Evolutionary conservation across 2,113 vertebrate species (phyloP).

Genomic region (Nannobrachium achirus): DNA sequence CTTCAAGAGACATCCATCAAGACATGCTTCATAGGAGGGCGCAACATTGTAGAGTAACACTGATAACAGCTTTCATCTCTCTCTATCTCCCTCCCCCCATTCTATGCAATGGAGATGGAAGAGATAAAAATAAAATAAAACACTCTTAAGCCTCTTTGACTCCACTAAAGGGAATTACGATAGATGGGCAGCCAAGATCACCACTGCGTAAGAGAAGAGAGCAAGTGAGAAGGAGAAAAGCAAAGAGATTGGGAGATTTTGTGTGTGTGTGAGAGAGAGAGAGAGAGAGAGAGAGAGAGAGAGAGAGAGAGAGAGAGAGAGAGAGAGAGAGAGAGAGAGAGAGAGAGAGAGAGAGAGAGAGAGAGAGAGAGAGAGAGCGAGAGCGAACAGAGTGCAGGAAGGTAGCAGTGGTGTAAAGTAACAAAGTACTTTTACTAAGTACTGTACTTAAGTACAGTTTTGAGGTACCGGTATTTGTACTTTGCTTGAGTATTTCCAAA

Average conservation of each 20-base stretch:
- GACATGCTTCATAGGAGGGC: constrained; percentile 43
- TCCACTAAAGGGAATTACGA: constrained; percentile 59
- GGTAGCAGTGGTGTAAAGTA: too few relatives aligned
- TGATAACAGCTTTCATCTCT: constrained; percentile 45
- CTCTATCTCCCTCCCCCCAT: constrained; percentile 25
- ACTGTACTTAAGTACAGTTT: too few relatives aligned
- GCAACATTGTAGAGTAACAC: constrained; percentile 34
- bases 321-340: constrained; percentile 7
- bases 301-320: constrained; percentile 37
- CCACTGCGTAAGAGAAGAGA: too few relatives aligned
- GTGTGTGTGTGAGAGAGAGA: constrained; percentile 18
- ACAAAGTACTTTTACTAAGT: too few relatives aligned
- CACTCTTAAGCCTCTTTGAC: constrained; percentile 54
- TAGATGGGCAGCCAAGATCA: constrained; percentile 43
- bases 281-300: constrained; percentile 33
- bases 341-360: not conserved
- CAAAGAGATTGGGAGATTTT: constrained; percentile 11
- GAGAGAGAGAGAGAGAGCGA: too few relatives aligned
- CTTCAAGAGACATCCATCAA: constrained; percentile 42
- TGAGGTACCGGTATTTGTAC: too few relatives aligned
- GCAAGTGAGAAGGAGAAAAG: constrained; percentile 15
- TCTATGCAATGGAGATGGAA: constrained; percentile 60
- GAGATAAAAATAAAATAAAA: constrained; percentile 36
- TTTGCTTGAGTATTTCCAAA: too few relatives aligned
- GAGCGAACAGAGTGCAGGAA: too few relatives aligned